Evolutionary conservation across 37 sponge, comb jelly and placozoan genomes (phyloP), one percentile per base, ranked within the genome.

Genomic region (Lycopodina hypogea): DNA sequence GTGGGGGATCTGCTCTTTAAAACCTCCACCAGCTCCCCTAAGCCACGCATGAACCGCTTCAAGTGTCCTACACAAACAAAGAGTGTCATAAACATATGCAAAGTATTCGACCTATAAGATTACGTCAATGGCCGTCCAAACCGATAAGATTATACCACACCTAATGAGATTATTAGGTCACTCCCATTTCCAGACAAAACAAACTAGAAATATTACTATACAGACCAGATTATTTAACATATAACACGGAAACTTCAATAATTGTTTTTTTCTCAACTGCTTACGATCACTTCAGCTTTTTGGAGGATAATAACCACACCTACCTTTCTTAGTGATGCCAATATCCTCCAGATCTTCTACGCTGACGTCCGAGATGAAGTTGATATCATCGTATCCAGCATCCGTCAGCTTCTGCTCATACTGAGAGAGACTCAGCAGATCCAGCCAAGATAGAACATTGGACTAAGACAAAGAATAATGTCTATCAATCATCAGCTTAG

Each of bases 341-440:
- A 95, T 81, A 24, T 95, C 96, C 57, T 76, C 48, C 40, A 95
- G 70, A 21, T 95, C 96, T 21, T 86, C 93, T 0, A 12, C 37
- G 8, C 93, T 84, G 55, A 95, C 87, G 67, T 89, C 90, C n/a
- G 84, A 73, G 26, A 95, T 78, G 59, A 92, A 95, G 71, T 95
- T 93, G n/a, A 95, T 89, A 58, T 95, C 96, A 56, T 95, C 96
- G 51, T 95, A 95, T 18, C 96, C 96, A 11, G 92, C 86, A 0
- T 92, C 90, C 28, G 87, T 36, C 71, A 95, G 33, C 23, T 70
- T 68, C 9, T 64, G 17, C 74, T 89, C 82, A 45, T 92, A 89
- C 79, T 80, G 75, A 36, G 30, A 1, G 34, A 95, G 81, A 0
- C 84, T 75, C 37, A 89, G 39, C 62, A 71, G 60, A 11, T 26